phyloP scores from a whole-genome alignment of 1,140 invertebrate species.

The Eriosoma lanigerum region DNA sequence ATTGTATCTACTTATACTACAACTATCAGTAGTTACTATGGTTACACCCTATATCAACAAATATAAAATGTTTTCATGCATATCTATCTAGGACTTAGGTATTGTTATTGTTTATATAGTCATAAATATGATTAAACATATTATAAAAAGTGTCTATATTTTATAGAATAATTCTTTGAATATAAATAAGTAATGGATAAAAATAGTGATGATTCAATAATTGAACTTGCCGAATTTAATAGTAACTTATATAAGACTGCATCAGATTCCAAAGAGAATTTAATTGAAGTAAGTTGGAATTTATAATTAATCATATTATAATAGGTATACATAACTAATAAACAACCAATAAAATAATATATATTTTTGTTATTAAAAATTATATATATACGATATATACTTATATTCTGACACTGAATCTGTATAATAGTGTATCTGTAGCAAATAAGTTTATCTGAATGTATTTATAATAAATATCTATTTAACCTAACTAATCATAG shows the following conservation, averaged over 20 bases:
- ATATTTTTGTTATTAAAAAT: too few species aligned
- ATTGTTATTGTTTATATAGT: not conserved
- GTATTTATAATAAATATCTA: too few species aligned
- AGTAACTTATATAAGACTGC: not conserved
- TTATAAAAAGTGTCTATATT: not conserved
- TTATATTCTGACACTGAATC: too few species aligned
- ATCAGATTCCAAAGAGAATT: slow-evolving; percentile 26
- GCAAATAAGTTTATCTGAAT: too few species aligned
- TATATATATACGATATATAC: too few species aligned
- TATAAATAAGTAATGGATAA: slow-evolving; percentile 4
- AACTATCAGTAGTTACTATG: not conserved
- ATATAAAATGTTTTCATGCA: not conserved
- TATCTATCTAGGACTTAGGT: not conserved
- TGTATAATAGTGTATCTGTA: too few species aligned
- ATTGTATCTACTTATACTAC: too few species aligned
- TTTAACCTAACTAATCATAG: too few species aligned
- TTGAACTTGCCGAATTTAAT: slow-evolving; percentile 25
- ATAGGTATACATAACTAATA: too few species aligned
- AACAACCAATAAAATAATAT: too few species aligned
- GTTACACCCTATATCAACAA: slow-evolving; percentile 5
- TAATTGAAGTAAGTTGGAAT: slow-evolving; percentile 32
- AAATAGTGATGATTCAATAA: slow-evolving; percentile 15
- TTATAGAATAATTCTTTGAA: not conserved
- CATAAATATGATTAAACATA: too few species aligned
- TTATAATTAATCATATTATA: too few species aligned